phyloP scores from a whole-genome alignment of 2,888 invertebrate genomes.

The Chaetogeoica ovagalla region DNA sequence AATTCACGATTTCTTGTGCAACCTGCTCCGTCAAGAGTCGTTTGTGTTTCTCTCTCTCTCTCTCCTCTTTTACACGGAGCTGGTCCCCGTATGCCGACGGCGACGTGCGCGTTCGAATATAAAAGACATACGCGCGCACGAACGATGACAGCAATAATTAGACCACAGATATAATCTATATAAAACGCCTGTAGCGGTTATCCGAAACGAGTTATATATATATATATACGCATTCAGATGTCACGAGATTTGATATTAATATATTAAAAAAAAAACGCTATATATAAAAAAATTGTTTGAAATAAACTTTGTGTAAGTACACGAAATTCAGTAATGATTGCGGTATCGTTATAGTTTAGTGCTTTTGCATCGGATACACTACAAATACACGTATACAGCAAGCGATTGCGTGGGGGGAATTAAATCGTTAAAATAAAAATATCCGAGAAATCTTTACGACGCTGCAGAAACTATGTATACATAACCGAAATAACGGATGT shows the following conservation, averaged over 20 bases:
- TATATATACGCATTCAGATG: not conserved
- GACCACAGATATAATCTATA: not conserved
- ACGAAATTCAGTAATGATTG: too few species aligned
- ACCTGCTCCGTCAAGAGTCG: not conserved
- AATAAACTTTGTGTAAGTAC: too few species aligned
- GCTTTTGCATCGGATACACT: not conserved
- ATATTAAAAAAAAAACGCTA: too few species aligned
- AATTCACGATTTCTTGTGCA: constrained; percentile 10
- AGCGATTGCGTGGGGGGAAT: too few species aligned
- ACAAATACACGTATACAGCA: too few species aligned
- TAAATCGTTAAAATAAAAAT: too few species aligned
- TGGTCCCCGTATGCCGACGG: not conserved
- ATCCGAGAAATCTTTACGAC: too few species aligned
- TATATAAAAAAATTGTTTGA: too few species aligned
- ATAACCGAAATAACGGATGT: too few species aligned
- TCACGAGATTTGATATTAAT: constrained; percentile 4
- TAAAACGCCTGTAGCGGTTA: not conserved
- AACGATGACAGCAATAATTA: constrained; percentile 28
- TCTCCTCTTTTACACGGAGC: not conserved
- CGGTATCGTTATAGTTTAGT: too few species aligned
- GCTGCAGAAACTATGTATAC: too few species aligned
- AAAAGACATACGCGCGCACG: not conserved
- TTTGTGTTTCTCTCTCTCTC: not conserved
- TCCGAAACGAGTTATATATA: constrained; percentile 11
- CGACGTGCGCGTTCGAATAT: not conserved